phyloP scores from a whole-genome alignment of 1,140 invertebrate genomes.

The fruit fly (Drosophila melanogaster) region Release_6_plus_ISO1_MT NT_037436.4:14352001-14352500 shows the following conservation, averaged over 20 bases:
- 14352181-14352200: constrained; percentile 39
- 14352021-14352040: constrained; percentile 29
- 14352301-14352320: constrained; percentile 63
- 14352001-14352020: constrained; percentile 83
- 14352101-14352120: constrained; percentile 38
- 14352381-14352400: constrained; percentile 65
- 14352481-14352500: constrained; percentile 12
- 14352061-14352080: constrained; percentile 39
- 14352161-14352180: constrained; percentile 76
- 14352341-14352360: constrained; percentile 38
- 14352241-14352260: constrained; percentile 54
- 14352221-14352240: constrained; percentile 75
- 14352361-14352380: constrained; percentile 73
- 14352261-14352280: background rate
- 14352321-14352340: constrained; percentile 74
- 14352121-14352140: constrained; percentile 61
- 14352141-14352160: constrained; percentile 80
- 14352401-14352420: constrained; percentile 38
- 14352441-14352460: constrained; percentile 22
- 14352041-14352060: constrained; percentile 38
- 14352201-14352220: constrained; percentile 64
- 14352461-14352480: background rate
- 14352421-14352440: constrained; percentile 57
- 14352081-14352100: constrained; percentile 34
- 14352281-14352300: constrained; percentile 2